A percentile compares a stretch with the other conserved stretches of the same genome.
These are phyloP conservation scores for Hydractinia symbiolongicarpus DNA, from an alignment of 30 jellyfish, hydroid and myxozoan genomes.

Conservation along the genomic window DNA sequence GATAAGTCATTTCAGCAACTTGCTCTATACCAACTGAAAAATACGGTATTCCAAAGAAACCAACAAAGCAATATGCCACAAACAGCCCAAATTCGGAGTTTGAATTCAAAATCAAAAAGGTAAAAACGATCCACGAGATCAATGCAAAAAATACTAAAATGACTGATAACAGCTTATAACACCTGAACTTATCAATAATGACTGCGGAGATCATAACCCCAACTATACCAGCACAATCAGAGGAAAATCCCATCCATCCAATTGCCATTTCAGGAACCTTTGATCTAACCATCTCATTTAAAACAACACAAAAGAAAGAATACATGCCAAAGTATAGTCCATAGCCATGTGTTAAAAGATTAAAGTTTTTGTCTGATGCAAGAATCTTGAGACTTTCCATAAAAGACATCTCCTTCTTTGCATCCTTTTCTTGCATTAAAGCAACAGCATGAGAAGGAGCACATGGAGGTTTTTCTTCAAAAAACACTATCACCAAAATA, in stretches of 20 bases:
- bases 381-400: constrained; percentile 36
- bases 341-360: constrained; percentile 51
- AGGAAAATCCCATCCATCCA: constrained; percentile 87
- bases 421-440: not conserved
- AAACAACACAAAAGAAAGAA: constrained; percentile 31
- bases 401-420: constrained; percentile 20
- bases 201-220: constrained; percentile 40
- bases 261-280: constrained; percentile 32
- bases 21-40: constrained; percentile 67
- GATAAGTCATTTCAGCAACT: constrained; percentile 72
- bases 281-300: constrained; percentile 30
- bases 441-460: constrained; percentile 37
- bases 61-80: constrained; percentile 26
- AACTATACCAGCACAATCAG: constrained; percentile 39
- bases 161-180: constrained; percentile 34
- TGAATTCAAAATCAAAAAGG: constrained; percentile 36
- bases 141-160: constrained; percentile 27
- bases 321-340: constrained; percentile 59
- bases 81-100: constrained; percentile 32
- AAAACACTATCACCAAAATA: constrained; percentile 22
- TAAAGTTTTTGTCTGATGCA: constrained; percentile 34
- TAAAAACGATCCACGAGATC: constrained; percentile 44
- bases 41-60: constrained; percentile 51
- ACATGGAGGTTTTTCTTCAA: constrained; percentile 66
- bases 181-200: constrained; percentile 36